Conservation (phyloP, 2,113 vertebrate genomes). For the Cyprinodon tularosa region DNA sequence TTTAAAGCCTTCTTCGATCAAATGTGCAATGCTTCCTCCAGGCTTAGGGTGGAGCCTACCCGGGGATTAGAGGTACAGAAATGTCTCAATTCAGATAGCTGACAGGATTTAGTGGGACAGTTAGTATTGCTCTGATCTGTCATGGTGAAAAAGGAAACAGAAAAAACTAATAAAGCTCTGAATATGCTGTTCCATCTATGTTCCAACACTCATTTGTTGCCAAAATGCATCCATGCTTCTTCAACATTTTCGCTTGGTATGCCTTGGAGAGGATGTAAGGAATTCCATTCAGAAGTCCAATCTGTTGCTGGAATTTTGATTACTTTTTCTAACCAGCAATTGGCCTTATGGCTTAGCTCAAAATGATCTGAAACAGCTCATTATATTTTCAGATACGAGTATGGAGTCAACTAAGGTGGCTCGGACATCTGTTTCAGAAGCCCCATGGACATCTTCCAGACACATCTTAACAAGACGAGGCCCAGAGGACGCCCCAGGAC, state of each 20-base stretch:
- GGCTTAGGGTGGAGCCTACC: neutral
- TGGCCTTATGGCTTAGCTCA: too few relatives aligned
- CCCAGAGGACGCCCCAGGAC: too few relatives aligned
- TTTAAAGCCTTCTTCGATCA: neutral
- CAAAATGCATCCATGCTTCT: neutral
- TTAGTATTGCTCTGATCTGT: neutral
- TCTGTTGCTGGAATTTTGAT: neutral
- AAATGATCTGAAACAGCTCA: neutral
- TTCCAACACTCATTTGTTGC: neutral
- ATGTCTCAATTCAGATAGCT: neutral
- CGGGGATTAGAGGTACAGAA: too few relatives aligned
- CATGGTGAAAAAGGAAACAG: neutral
- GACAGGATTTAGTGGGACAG: neutral
- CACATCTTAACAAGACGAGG: too few relatives aligned
- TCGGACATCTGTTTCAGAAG: too few relatives aligned
- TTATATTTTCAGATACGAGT: neutral
- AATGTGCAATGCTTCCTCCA: neutral
- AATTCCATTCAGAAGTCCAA: neutral
- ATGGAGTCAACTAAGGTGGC: too few relatives aligned
- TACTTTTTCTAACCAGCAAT: neutral
- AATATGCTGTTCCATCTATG: neutral
- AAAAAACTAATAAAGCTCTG: neutral
- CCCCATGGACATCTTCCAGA: too few relatives aligned
- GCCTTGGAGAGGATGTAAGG: neutral
- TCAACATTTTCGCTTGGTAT: neutral